Base-by-base conservation (phyloP, 2,888 invertebrate genomes). In the Apocheima hispidaria region DNA sequence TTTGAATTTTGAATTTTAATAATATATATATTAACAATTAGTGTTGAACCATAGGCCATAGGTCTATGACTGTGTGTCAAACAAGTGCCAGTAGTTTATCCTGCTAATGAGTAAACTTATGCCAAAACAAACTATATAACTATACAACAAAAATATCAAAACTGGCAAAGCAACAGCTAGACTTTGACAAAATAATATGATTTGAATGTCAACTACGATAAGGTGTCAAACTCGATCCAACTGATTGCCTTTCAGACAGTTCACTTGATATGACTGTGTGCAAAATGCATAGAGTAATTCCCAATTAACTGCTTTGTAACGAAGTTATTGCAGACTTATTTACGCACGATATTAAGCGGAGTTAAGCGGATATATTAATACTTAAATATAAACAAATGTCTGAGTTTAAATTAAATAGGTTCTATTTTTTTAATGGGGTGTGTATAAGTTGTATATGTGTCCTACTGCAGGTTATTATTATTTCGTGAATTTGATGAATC, bases 221-320 rank as follows among this genome's bases (percentile, higher is more conserved):
- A n/a, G 4, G 59, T 52, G 54, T 18, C 53, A 49, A 60, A 55
- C 33, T 60, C 57, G 51, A 55, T 60, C 48, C 58, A 54, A 60
- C 60, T 60, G 54, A 63, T 60, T 60, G 63, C 60, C 9, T 26
- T 57, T 58, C 46, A 53, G 40, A 53, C 58, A 54, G 55, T 50
- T 57, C 49, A 38, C 51, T 40, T 52, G 63, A 60, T 60, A 63
- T 52, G 21, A 48, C 36, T 16, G 51, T n/a, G 23, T 56, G 44
- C 40, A 55, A 55, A 56, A 49, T 14, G 12, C 30, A 51, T 38
- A 52, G n/a, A 16, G 40, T 33, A 40, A 48, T 40, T 48, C n/a
- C 21, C 20, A 30, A 51, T 46, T 43, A 57, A 28, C 28, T 59
- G 30, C 38, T 59, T 26, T n/a, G 48, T 3, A 44, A 44, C 10